phyloP scores from a whole-genome alignment of 2,797 vertebrate species.

The Lepus oiostolus region DNA sequence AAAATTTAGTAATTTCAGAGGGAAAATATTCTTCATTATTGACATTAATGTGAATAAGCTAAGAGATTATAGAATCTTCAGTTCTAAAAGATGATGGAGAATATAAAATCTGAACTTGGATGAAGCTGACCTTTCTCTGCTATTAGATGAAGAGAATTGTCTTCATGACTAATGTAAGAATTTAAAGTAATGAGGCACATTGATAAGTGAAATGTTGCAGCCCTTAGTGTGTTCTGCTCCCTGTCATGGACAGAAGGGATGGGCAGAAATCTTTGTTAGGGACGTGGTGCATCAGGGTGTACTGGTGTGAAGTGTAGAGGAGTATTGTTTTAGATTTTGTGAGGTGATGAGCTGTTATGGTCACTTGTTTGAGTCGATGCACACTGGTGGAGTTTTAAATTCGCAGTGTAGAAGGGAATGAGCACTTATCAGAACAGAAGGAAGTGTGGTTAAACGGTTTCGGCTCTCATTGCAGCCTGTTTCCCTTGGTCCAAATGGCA shows the following conservation, averaged over 20 bases:
- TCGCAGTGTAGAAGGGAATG: slow-evolving; percentile 80
- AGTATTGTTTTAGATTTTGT: slow-evolving; percentile 29
- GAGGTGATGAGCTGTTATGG: neutral
- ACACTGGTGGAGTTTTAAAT: slow-evolving; percentile 70
- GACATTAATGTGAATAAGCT: slow-evolving; percentile 60
- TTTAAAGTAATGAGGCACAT: slow-evolving; percentile 56
- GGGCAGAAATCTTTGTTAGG: slow-evolving; percentile 46
- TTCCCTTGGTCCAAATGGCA: slow-evolving; percentile 87
- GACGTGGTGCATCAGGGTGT: neutral
- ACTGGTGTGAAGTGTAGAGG: neutral
- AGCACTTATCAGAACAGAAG: slow-evolving; percentile 90
- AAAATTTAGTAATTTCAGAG: slow-evolving; percentile 40
- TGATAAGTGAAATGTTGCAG: neutral
- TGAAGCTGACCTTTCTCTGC: slow-evolving; percentile 41
- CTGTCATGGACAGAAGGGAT: neutral
- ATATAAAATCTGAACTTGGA: slow-evolving; percentile 5
- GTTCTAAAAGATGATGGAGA: slow-evolving; percentile 48
- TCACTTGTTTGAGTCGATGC: slow-evolving; percentile 39
- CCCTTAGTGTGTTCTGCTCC: neutral
- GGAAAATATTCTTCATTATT: slow-evolving; percentile 42
- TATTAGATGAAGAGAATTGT: slow-evolving; percentile 1
- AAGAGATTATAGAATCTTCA: slow-evolving; percentile 56
- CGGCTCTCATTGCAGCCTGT: slow-evolving; percentile 89
- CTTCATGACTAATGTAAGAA: slow-evolving; percentile 35
- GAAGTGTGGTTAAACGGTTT: slow-evolving; percentile 96